Evolutionary conservation across 2,888 invertebrate genomes (phyloP), one percentile per base, ranked within the genome.

Genomic region (Heliconius erato): DNA sequence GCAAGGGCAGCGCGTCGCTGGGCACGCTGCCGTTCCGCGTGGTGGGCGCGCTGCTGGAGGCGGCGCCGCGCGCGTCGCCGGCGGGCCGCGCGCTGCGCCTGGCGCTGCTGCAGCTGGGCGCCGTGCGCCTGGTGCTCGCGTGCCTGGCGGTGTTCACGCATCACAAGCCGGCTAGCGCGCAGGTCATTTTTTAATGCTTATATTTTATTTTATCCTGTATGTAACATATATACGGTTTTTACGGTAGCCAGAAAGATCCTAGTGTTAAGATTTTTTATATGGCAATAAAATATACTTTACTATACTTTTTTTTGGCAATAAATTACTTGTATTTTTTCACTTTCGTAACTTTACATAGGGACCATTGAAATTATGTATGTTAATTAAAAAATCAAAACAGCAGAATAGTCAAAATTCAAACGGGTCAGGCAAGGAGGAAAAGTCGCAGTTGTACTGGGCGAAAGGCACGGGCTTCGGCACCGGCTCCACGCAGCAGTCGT

Each of bases 391-490:
- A 54, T 28, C 11, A 69, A n/a, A 26, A 26, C 44, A 79, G 86
- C 91, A 94, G 92, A 94, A 94, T 86, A 94, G 92, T 85, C 96
- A 95, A 86, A 93, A 92, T 9, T 95, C 96, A 26, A 96, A 96
- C 85, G 96, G 95, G 19, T 91, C 90, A 3, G 95, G 84, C 80
- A 85, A 85, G 74, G 97, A 98, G 88, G 97, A 98, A 86, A 98
- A 97, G 90, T 97, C 97, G 65, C 98, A 98, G 89, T 95, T 98
- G 86, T 98, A 99, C 93, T 99, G 99, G 99, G 99, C 99, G 0
- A 99, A 99, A 92, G 99, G 99, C 71, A 99, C 99, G 4, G 99
- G 99, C 2, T 99, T 99, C 94, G 99, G 99, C 77, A 99, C 99
- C 0, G 99, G 99, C 40, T 98, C 98, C 35, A 99, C 99, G 19